Base-by-base conservation (phyloP, 2,888 invertebrate genomes). In the Xestia c-nigrum region DNA sequence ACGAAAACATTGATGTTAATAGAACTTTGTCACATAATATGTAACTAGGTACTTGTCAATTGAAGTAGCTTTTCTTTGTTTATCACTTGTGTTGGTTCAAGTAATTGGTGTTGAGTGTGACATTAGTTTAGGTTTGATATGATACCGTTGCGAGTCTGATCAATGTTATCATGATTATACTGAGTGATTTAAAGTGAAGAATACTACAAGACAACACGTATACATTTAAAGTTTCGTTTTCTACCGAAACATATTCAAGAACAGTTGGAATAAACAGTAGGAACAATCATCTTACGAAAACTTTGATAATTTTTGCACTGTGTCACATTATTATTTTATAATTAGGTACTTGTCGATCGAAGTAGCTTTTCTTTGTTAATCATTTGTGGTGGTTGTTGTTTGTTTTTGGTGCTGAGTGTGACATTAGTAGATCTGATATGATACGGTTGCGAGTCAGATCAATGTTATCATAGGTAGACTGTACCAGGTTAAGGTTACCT, bases 391-490 rank as follows among this genome's bases (percentile, higher is more conserved):
- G 38, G 21, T 61, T 38, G 31, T 31, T 31, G 31, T 10, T 38
- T 21, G 38, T 38, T 6, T 38, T 16, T 31, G 31, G 31, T 59
- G 16, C 16, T 61, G 38, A 38, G n/a, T 55, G 55, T 61, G 38
- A 38, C 14, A 7, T 70, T n/a, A 24, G 16, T 46, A 31, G 31
- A 31, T 31, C 3, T 31, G 5, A 31, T 63, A 47, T 10, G 16
- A n/a, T 38, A 12, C 38, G 10, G 16, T 31, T 31, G 7, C 14
- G 31, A 31, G 46, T 52, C n/a, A 24, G 31, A 31, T 31, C 43
- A 19, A 57, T 12, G n/a, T 72, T 47, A 38, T 47, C 47, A 21
- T 24, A 74, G 12, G 24, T 16, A 61, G 47, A 74, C 50, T 50
- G 40, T 43, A 61, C 21, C 40, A 61, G 4, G 40, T 59, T 40